These are phyloP conservation scores for Acrocephalus kingi DNA, from an alignment of 2,113 vertebrate genomes.

Conservation along the genomic window DNA sequence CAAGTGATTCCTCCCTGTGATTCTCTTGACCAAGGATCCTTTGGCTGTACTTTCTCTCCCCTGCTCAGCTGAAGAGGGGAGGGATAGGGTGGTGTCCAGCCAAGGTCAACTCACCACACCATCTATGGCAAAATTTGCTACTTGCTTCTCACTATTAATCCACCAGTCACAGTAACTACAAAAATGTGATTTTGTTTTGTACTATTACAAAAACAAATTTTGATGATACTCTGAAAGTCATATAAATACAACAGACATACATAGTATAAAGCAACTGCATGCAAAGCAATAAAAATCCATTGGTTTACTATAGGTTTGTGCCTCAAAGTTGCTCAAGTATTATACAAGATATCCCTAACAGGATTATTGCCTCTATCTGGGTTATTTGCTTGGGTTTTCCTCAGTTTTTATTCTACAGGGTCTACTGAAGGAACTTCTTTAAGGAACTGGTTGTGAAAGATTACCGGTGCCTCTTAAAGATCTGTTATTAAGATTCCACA, in stretches of 20 bases:
- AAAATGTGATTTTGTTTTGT: neutral
- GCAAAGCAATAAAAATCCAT: neutral
- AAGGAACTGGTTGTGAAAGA: neutral
- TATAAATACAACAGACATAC: neutral
- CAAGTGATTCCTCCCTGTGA: accelerated
- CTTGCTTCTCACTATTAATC: neutral
- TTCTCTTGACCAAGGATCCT: neutral
- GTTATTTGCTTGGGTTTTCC: neutral
- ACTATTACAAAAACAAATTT: neutral
- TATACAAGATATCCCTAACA: neutral
- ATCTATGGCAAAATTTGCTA: too few species aligned
- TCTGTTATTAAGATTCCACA: neutral
- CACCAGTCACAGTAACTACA: neutral
- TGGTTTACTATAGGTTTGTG: neutral
- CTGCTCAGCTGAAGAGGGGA: neutral
- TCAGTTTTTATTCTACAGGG: neutral
- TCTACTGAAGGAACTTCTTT: neutral
- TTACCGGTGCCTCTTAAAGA: neutral
- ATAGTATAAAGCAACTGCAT: neutral
- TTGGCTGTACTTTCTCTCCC: neutral
- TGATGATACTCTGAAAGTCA: neutral
- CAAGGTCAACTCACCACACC: neutral
- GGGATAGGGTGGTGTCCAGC: accelerated
- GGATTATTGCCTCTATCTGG: neutral
- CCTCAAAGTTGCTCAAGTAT: neutral